Percentiles rank a stretch among this genome's conserved stretches.
Evolutionary conservation across 2,888 invertebrate species (phyloP).

Genomic region (Eupithecia subumbrata): DNA sequence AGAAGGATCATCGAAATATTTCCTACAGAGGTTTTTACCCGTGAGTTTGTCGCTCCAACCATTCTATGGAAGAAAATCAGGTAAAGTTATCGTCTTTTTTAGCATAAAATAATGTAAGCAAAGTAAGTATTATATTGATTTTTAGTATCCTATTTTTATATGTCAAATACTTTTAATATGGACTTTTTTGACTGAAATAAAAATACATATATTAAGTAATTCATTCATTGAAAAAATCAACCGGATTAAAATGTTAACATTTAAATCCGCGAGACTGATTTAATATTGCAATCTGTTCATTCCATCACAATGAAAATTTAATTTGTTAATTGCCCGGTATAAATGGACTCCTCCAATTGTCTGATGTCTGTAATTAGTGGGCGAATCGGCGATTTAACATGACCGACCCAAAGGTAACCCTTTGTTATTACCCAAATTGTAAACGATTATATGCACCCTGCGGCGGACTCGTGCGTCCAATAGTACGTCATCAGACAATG

Average conservation of each 20-base stretch:
- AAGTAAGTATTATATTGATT: too few species aligned
- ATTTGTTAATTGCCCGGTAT: neutral
- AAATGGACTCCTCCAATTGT: slow-evolving; percentile 36
- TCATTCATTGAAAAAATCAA: neutral
- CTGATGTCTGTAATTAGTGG: slow-evolving; percentile 56
- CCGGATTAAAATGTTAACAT: neutral
- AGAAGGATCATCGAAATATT: neutral
- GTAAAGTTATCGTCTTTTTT: too few species aligned
- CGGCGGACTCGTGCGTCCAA: slow-evolving; percentile 55
- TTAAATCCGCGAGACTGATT: neutral
- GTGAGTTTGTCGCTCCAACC: neutral
- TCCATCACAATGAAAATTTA: slow-evolving; percentile 29
- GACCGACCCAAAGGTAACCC: slow-evolving; percentile 53
- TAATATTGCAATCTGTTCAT: slow-evolving; percentile 5
- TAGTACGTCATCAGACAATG: slow-evolving; percentile 55
- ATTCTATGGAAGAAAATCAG: neutral
- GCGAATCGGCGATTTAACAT: slow-evolving; percentile 50
- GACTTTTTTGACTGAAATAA: too few species aligned
- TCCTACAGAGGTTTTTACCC: neutral
- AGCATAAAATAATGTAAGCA: too few species aligned
- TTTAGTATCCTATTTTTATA: too few species aligned
- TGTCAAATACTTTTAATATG: too few species aligned
- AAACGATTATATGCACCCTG: slow-evolving; percentile 60
- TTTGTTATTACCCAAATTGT: slow-evolving; percentile 69
- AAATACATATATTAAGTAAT: too few species aligned